These are phyloP conservation scores for Lepas anatifera DNA, from an alignment of 2,888 invertebrate genomes.

Conservation along the genomic window DNA sequence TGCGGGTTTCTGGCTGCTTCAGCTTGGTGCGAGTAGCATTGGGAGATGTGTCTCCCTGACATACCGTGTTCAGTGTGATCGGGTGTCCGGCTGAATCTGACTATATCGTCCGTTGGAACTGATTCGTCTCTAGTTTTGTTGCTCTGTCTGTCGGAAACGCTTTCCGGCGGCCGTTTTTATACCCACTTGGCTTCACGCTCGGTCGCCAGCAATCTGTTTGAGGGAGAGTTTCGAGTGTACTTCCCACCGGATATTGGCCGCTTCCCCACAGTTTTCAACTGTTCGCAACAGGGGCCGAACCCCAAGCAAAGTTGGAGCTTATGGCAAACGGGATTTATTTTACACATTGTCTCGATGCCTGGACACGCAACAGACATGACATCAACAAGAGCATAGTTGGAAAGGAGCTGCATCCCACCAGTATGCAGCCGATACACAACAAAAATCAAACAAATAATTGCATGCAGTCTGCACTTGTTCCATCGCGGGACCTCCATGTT, in stretches of 20 bases:
- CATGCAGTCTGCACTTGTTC: not conserved
- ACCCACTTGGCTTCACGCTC: not conserved
- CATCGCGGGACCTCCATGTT: constrained; percentile 1
- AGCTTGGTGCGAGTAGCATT: no score
- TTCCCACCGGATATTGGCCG: not conserved
- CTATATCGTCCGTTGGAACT: no score
- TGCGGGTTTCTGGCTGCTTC: no score
- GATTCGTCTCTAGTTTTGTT: not conserved
- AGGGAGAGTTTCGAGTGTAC: not conserved
- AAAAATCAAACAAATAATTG: constrained; percentile 11
- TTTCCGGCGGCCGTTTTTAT: not conserved
- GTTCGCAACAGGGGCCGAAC: not conserved
- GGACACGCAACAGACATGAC: constrained; percentile 12
- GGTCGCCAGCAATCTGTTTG: not conserved
- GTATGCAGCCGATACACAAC: not conserved
- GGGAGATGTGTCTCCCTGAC: no score
- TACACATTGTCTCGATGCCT: constrained; percentile 10
- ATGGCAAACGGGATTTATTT: constrained; percentile 12
- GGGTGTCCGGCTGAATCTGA: no score
- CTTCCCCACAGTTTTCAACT: not conserved
- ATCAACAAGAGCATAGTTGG: constrained; percentile 9
- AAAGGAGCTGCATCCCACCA: not conserved
- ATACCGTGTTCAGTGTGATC: no score
- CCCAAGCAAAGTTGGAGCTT: no score
- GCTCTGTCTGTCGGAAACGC: no score